A percentile compares a stretch with the other conserved stretches of the same genome.
Conservation (phyloP, 1,140 invertebrate genomes). For the Eueides isabella region DNA sequence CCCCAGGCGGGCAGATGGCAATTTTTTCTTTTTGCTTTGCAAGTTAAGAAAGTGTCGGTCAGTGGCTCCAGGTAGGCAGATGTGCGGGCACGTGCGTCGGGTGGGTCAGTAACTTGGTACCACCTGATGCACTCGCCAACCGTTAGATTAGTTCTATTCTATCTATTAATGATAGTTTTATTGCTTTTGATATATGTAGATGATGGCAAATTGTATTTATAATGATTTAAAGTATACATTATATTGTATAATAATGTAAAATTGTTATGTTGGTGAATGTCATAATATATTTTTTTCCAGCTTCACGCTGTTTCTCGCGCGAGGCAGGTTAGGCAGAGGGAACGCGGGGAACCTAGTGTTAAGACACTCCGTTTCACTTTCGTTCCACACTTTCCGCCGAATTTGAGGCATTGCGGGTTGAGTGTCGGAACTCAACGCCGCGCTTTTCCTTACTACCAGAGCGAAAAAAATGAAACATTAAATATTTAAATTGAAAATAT, state of each 20-base stretch:
- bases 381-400: too few species aligned
- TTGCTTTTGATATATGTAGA: not conserved
- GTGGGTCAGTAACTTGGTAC: constrained; percentile 38
- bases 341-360: too few species aligned
- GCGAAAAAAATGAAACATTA: too few species aligned
- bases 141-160: not conserved
- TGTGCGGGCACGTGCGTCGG: constrained; percentile 53
- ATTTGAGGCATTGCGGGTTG: too few species aligned
- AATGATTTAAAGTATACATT: not conserved
- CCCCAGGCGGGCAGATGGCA: constrained; percentile 27
- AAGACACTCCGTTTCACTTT: too few species aligned
- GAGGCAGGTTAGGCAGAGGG: too few species aligned
- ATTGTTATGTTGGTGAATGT: not conserved
- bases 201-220: not conserved
- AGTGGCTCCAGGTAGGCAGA: constrained; percentile 55
- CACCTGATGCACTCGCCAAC: not conserved
- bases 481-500: too few species aligned
- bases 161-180: not conserved
- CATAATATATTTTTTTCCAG: too few species aligned
- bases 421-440: too few species aligned
- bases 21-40: constrained; percentile 13
- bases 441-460: too few species aligned
- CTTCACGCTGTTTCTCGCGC: too few species aligned
- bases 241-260: not conserved
- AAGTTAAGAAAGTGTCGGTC: constrained; percentile 37